Evolutionary conservation across 2,888 invertebrate genomes (phyloP).

Genomic region (Melanophora roralis): DNA sequence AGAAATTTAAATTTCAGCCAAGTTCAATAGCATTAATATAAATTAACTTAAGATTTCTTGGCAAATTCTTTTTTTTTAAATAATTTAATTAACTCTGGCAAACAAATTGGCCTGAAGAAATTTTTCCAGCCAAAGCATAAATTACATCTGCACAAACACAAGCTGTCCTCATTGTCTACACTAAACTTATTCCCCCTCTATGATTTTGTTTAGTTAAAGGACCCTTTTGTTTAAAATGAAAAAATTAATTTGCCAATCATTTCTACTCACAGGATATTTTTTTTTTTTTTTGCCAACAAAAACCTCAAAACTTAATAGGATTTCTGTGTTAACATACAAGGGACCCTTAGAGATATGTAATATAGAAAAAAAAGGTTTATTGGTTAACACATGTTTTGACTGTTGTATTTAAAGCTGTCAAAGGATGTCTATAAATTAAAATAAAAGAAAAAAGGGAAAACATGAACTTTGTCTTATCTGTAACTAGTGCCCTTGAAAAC

Average conservation of each 20-base stretch:
- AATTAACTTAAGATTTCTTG: no score
- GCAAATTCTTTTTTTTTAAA: no score
- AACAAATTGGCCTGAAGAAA: no score
- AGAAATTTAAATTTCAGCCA: no score
- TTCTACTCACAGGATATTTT: neutral
- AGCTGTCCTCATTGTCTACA: no score
- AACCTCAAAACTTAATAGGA: neutral
- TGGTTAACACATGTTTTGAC: neutral
- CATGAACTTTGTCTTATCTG: neutral
- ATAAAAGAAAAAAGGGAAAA: neutral
- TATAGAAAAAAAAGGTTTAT: neutral
- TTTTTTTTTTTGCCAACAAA: neutral
- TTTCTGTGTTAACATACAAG: neutral
- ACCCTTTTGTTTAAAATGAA: neutral
- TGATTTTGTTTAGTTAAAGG: no score
- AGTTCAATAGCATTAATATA: no score
- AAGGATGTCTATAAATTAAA: constrained; percentile 16
- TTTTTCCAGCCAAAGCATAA: no score
- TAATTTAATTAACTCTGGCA: no score
- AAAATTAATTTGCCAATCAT: constrained; percentile 6
- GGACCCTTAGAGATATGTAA: neutral
- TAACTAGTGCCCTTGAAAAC: neutral
- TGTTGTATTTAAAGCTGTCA: neutral
- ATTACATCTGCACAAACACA: no score
- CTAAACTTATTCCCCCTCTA: no score